Evolutionary conservation across 2,113 vertebrate genomes (phyloP).

Genomic region (Felis chaus): DNA sequence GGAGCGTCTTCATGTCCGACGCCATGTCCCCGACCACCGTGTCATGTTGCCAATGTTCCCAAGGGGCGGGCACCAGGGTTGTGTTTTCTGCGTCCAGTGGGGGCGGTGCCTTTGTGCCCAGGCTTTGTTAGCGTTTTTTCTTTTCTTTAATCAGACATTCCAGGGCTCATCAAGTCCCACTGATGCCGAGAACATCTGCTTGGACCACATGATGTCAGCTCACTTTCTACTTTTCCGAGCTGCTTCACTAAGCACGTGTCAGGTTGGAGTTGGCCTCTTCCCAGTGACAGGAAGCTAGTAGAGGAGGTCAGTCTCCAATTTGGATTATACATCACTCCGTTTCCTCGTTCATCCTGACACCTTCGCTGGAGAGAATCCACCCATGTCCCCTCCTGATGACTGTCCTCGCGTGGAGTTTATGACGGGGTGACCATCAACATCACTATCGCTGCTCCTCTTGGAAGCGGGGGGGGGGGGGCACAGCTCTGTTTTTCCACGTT

Average conservation of each 20-base stretch:
- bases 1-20: fast-evolving
- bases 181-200: background rate
- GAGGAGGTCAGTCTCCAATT: background rate
- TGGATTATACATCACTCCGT: background rate
- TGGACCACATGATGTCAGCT: background rate
- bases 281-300: background rate
- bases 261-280: background rate
- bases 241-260: background rate
- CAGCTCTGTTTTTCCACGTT: background rate
- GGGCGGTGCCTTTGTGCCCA: background rate
- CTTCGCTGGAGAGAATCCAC: background rate
- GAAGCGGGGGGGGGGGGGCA: too few species aligned
- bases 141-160: background rate
- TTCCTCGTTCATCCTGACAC: background rate
- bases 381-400: background rate
- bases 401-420: background rate
- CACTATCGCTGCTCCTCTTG: fast-evolving
- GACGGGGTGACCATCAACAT: background rate
- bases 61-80: fast-evolving
- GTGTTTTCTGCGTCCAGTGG: background rate
- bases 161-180: background rate
- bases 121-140: background rate
- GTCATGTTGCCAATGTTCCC: fast-evolving
- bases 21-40: fast-evolving
- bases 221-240: background rate